Evolutionary conservation across 1,140 invertebrate species (phyloP).

Genomic region (Phymastichus coffea): DNA sequence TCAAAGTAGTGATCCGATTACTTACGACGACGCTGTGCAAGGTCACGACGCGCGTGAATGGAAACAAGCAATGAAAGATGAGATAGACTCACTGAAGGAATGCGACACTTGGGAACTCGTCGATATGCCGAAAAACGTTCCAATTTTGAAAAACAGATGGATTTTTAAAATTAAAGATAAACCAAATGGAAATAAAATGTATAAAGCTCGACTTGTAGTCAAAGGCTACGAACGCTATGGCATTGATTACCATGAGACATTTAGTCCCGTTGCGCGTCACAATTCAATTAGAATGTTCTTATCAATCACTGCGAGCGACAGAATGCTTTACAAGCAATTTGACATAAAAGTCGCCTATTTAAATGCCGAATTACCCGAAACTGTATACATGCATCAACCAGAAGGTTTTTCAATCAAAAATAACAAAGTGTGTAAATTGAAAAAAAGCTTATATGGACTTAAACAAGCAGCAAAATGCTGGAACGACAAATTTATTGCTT

Average conservation of each 20-base stretch:
- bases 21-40: too few relatives aligned
- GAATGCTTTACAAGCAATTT: not conserved
- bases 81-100: not conserved
- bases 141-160: slow-evolving; percentile 8
- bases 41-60: too few relatives aligned
- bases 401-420: slow-evolving; percentile 1
- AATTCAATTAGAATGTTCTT: slow-evolving; percentile 35
- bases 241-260: slow-evolving; percentile 39
- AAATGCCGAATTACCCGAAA: not conserved
- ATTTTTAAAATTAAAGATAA: slow-evolving; percentile 4
- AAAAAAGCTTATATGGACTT: slow-evolving; percentile 48
- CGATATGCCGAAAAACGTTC: not conserved
- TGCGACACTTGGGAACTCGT: not conserved
- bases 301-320: slow-evolving; percentile 18
- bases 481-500: slow-evolving; percentile 37
- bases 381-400: slow-evolving; percentile 12
- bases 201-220: slow-evolving; percentile 35
- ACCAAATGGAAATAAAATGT: slow-evolving; percentile 13
- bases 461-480: slow-evolving; percentile 43
- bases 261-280: slow-evolving; percentile 37
- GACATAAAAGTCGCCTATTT: slow-evolving; percentile 4
- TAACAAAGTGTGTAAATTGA: slow-evolving; percentile 36
- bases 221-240: slow-evolving; percentile 34
- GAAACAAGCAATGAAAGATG: not conserved
- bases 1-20: too few relatives aligned